These are phyloP conservation scores for Mesorhabditis spiculigera DNA, from an alignment of 2,888 invertebrate genomes.

Conservation along the genomic window DNA sequence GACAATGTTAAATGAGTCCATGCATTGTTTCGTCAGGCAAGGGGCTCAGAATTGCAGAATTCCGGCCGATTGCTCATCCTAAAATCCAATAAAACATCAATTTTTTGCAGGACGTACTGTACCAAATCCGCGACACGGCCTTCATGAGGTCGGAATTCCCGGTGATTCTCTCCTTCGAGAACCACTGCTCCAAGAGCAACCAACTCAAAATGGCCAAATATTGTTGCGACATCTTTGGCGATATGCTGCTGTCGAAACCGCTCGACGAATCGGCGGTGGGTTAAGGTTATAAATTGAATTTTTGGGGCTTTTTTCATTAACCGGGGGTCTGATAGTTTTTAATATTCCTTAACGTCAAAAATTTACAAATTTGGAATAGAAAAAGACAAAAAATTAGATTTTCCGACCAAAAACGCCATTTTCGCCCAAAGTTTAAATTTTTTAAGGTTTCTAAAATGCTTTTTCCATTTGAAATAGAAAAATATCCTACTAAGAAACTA, in stretches of 20 bases:
- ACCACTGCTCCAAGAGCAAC: slow-evolving; percentile 89
- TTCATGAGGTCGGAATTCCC: slow-evolving; percentile 97
- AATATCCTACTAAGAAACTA: no score
- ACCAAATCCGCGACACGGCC: slow-evolving; percentile 93
- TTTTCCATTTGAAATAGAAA: no score
- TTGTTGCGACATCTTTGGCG: slow-evolving; percentile 94
- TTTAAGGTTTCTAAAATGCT: no score
- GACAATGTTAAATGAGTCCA: no score
- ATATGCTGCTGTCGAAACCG: slow-evolving; percentile 82
- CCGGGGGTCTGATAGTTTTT: background rate
- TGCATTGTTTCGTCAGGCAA: no score
- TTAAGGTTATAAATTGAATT: background rate
- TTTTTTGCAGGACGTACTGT: slow-evolving; percentile 76
- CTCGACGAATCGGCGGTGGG: slow-evolving; percentile 80
- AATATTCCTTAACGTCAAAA: background rate
- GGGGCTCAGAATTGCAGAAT: no score
- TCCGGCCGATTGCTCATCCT: no score
- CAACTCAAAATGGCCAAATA: slow-evolving; percentile 97
- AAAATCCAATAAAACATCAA: no score
- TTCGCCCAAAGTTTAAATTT: no score
- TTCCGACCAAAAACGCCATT: background rate
- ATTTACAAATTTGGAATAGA: background rate
- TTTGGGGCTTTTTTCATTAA: background rate
- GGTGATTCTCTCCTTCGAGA: slow-evolving; percentile 95
- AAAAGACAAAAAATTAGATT: background rate